Evolutionary conservation across 1,140 invertebrate genomes (phyloP).

Genomic region (Drosophila micromelanica): DNA sequence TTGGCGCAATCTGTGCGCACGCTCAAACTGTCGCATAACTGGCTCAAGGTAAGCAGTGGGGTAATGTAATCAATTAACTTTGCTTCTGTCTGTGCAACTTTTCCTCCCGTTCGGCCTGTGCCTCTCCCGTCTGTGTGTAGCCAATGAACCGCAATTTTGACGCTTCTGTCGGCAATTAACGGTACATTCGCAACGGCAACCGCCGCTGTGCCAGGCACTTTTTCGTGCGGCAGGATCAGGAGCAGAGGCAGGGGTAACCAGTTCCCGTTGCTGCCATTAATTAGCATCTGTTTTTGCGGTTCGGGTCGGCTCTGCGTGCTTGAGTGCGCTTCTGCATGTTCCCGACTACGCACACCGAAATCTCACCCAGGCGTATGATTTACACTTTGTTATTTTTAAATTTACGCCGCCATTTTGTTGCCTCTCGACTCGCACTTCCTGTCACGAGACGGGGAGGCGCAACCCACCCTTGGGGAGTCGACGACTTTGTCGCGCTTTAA

Average conservation of each 20-base stretch:
- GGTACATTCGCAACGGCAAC: conserved; percentile 59
- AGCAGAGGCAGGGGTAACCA: background rate
- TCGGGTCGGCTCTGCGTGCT: conserved; percentile 50
- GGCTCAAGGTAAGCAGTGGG: conserved; percentile 72
- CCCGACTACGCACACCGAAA: conserved; percentile 41
- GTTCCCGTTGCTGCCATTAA: conserved; percentile 62
- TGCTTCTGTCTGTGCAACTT: background rate
- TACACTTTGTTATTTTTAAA: conserved; percentile 82
- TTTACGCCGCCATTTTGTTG: conserved; percentile 68
- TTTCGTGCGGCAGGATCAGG: conserved; percentile 8
- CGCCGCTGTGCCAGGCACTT: conserved; percentile 21
- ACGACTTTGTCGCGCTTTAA: conserved; percentile 35
- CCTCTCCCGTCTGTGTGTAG: conserved; percentile 13
- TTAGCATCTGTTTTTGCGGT: conserved; percentile 74
- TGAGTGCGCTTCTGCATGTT: conserved; percentile 45
- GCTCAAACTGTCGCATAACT: conserved; percentile 91
- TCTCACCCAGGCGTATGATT: conserved; percentile 72
- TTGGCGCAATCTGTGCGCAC: conserved; percentile 93
- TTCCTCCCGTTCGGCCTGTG: background rate
- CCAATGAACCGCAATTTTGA: conserved; percentile 76
- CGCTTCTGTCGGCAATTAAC: conserved; percentile 80
- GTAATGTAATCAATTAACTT: conserved; percentile 58
- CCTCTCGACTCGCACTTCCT: conserved; percentile 51
- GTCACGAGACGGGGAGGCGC: background rate
- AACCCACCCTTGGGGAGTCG: background rate